Conservation (phyloP, 1,140 invertebrate species). For the Diprion similis region DNA sequence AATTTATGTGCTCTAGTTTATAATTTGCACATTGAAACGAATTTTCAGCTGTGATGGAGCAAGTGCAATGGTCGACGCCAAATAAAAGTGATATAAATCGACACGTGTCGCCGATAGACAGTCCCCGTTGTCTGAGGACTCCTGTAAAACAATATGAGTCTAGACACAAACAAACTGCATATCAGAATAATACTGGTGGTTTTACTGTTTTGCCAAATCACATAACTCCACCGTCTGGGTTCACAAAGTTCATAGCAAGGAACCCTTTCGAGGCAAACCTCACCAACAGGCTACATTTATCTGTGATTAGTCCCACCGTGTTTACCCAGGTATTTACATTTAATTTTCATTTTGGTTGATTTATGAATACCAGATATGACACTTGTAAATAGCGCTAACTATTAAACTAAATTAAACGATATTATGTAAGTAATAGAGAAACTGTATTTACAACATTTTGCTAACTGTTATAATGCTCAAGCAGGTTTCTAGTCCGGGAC, state of each 20-base stretch:
- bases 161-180: conserved; percentile 22
- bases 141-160: conserved; percentile 35
- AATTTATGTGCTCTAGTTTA: too few relatives aligned
- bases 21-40: too few relatives aligned
- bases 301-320: conserved; percentile 56
- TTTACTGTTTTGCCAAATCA: conserved; percentile 42
- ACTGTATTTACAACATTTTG: not conserved
- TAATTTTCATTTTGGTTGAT: not conserved
- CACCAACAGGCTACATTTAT: conserved; percentile 53
- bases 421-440: conserved; percentile 8
- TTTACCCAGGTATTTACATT: conserved; percentile 47
- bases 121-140: conserved; percentile 35
- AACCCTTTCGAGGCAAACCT: conserved; percentile 58
- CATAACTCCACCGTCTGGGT: conserved; percentile 53
- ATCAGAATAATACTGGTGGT: conserved; percentile 24
- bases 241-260: conserved; percentile 52
- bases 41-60: conserved; percentile 31
- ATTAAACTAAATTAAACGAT: not conserved
- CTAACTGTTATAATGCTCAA: not conserved
- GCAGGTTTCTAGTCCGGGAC: conserved; percentile 34
- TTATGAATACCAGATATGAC: conserved; percentile 5
- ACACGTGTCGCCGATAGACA: conserved; percentile 26
- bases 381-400: not conserved
- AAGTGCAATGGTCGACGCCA: conserved; percentile 33
- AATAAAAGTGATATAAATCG: conserved; percentile 30